phyloP scores from a whole-genome alignment of 2,797 vertebrate species.

The Pteronotus mesoamericanus region DNA sequence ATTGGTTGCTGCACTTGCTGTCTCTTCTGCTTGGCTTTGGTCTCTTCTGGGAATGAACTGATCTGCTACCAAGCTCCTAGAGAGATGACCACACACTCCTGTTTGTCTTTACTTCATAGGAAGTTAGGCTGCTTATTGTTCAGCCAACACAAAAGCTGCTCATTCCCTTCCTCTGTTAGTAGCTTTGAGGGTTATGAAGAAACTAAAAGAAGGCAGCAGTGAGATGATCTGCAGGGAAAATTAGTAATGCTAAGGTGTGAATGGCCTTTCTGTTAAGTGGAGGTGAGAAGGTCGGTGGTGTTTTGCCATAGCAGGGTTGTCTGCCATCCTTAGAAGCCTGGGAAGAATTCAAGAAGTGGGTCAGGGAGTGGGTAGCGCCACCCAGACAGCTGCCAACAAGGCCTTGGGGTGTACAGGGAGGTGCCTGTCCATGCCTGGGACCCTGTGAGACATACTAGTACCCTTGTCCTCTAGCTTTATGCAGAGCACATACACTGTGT shows the following conservation, averaged over 20 bases:
- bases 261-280: neutral
- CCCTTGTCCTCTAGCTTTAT: neutral
- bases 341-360: neutral
- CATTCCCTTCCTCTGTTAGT: neutral
- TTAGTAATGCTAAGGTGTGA: fast-evolving
- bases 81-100: neutral
- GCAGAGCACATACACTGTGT: neutral
- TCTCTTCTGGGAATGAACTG: neutral
- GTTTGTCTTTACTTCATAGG: neutral
- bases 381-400: neutral
- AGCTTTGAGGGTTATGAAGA: neutral
- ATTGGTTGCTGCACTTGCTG: fast-evolving
- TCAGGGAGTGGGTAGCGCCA: neutral
- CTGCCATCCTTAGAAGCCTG: neutral
- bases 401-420: neutral
- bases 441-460: neutral
- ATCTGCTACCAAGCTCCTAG: neutral
- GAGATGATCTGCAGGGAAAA: neutral
- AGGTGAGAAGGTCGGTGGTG: fast-evolving
- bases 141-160: neutral
- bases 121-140: neutral
- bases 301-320: neutral
- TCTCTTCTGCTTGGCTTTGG: neutral
- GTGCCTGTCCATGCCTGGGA: neutral
- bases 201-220: no score